Percentiles rank a stretch among this genome's conserved stretches.
phyloP scores from a whole-genome alignment of 2,888 invertebrate species.

The Pseudoips prasinana region DNA sequence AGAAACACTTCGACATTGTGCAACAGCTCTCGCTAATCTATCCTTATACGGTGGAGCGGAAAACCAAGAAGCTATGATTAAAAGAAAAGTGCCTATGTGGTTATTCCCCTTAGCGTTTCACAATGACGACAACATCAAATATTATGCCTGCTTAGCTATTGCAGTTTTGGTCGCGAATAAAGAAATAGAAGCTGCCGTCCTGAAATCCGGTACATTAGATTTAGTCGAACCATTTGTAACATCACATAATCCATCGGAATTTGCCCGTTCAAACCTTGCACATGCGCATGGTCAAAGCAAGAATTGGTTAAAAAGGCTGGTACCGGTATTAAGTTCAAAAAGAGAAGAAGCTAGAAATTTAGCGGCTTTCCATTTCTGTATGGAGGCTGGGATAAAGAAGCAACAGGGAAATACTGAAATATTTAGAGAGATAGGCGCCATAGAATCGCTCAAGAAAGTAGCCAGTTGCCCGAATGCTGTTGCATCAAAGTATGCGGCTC shows the following conservation, averaged over 20 bases:
- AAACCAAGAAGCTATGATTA: conserved; percentile 98
- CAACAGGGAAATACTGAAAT: conserved; percentile 95
- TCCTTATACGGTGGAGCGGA: conserved; percentile 98
- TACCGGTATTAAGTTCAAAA: conserved; percentile 96
- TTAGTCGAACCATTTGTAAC: conserved; percentile 98
- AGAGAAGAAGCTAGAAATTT: conserved; percentile 97
- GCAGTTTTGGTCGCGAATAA: conserved; percentile 98
- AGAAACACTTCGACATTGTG: conserved; percentile 96
- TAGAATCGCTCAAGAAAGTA: conserved; percentile 96
- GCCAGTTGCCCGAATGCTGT: conserved; percentile 99
- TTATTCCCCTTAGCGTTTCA: conserved; percentile 98
- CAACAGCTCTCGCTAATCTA: conserved; percentile 97
- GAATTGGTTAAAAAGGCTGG: conserved; percentile 95
- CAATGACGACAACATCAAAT: conserved; percentile 97
- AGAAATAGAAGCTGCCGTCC: conserved; percentile 97
- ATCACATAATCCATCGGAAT: conserved; percentile 96
- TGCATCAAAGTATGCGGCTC: conserved; percentile 97
- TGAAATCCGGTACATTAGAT: conserved; percentile 97
- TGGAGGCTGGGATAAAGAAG: conserved; percentile 99
- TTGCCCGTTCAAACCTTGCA: conserved; percentile 94
- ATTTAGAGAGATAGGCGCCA: conserved; percentile 96
- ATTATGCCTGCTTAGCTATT: conserved; percentile 99
- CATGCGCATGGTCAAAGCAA: conserved; percentile 98
- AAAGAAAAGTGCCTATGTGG: conserved; percentile 97
- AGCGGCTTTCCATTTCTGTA: conserved; percentile 99